Conservation (phyloP, 37 sponge, comb jelly and placozoan genomes). For the Halisarca cf. caerulea region DNA sequence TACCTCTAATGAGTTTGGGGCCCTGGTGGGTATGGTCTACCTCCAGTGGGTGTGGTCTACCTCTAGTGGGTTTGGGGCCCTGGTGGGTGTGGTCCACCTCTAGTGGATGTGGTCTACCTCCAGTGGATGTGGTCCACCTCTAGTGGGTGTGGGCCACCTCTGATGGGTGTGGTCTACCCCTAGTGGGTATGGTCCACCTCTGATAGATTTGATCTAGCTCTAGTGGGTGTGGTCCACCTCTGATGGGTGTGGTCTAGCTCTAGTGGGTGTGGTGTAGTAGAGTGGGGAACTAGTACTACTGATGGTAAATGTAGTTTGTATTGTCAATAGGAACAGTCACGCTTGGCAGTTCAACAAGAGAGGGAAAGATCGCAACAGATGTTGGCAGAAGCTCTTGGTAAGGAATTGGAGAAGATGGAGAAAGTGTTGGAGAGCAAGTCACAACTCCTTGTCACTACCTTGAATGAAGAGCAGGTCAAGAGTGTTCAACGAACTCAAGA, state of each 20-base stretch:
- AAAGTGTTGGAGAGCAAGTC: slow-evolving; percentile 60
- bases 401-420: slow-evolving; percentile 65
- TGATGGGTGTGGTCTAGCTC: too few relatives aligned
- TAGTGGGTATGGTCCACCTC: too few relatives aligned
- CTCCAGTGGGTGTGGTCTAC: background rate
- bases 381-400: slow-evolving; percentile 50
- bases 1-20: too few relatives aligned
- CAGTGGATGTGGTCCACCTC: background rate
- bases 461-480: slow-evolving; percentile 60
- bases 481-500: slow-evolving; percentile 34
- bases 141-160: background rate
- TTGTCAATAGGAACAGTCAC: slow-evolving; percentile 60
- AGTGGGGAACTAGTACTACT: too few relatives aligned
- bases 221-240: too few relatives aligned
- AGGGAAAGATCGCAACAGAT: slow-evolving; percentile 57
- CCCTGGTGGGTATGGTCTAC: background rate
- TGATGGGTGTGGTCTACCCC: too few relatives aligned
- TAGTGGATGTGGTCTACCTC: background rate
- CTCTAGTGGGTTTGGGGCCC: too few relatives aligned
- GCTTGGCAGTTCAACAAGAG: slow-evolving; percentile 56
- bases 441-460: slow-evolving; percentile 24
- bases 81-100: background rate
- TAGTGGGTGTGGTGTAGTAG: too few relatives aligned
- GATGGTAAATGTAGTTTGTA: too few relatives aligned
- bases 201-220: too few relatives aligned